Percentiles rank a stretch among this genome's conserved stretches.
phyloP scores from a whole-genome alignment of 2,888 invertebrate species.

The Lithosia quadra region DNA sequence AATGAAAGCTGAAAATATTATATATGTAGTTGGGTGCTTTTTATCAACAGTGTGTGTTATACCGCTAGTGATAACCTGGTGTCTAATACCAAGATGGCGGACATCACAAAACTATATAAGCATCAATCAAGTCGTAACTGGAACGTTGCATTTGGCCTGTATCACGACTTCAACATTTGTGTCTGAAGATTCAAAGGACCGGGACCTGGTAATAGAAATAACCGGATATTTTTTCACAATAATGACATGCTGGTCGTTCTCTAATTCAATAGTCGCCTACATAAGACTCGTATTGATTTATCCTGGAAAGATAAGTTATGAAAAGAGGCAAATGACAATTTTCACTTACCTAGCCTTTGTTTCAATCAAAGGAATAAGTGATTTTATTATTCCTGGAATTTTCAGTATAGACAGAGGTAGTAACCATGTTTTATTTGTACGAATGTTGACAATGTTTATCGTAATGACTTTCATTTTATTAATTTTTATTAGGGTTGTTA shows the following conservation, averaged over 20 bases:
- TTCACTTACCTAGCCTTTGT: slow-evolving; percentile 17
- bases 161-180: not conserved
- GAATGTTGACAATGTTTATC: slow-evolving; percentile 17
- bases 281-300: slow-evolving; percentile 39
- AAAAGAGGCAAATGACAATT: slow-evolving; percentile 32
- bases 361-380: not conserved
- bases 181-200: no score
- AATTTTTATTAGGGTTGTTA: slow-evolving; percentile 39
- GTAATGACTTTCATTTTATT: slow-evolving; percentile 34
- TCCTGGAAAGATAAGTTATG: slow-evolving; percentile 29
- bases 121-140: slow-evolving; percentile 19
- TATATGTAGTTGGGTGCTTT: not conserved
- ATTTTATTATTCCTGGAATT: not conserved
- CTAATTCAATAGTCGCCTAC: slow-evolving; percentile 34
- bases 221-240: slow-evolving; percentile 3
- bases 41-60: slow-evolving; percentile 14
- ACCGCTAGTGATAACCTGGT: slow-evolving; percentile 18
- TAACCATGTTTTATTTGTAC: fast-evolving
- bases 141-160: slow-evolving; percentile 15
- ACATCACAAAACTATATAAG: slow-evolving; percentile 23
- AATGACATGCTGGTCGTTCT: slow-evolving; percentile 21
- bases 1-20: not conserved
- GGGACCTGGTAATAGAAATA: no score
- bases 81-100: slow-evolving; percentile 22
- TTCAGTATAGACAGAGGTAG: not conserved